Evolutionary conservation across 2,888 invertebrate genomes (phyloP).

Genomic region (Eudasyphora cyanicolor): DNA sequence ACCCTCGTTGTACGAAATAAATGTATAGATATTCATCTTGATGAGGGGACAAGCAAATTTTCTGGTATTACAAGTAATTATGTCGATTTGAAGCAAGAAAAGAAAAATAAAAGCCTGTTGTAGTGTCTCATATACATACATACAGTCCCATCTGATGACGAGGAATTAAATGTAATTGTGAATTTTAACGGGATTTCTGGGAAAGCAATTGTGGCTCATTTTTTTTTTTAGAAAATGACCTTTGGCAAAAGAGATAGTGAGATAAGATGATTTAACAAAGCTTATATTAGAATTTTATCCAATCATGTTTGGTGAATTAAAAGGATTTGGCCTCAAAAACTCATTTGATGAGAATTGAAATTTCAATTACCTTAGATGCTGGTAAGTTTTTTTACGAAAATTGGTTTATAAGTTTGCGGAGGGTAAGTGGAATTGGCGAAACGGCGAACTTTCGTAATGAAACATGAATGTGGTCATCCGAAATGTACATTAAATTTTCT

Average conservation of each 20-base stretch:
- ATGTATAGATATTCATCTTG: neutral
- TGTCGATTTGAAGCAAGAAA: neutral
- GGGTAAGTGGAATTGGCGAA: too few species aligned
- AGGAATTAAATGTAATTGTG: neutral
- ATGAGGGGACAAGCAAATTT: neutral
- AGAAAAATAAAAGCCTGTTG: neutral
- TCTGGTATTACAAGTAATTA: conserved; percentile 5
- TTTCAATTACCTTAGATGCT: too few species aligned
- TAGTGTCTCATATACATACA: neutral
- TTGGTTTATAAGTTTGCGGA: too few species aligned
- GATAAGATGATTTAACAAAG: neutral
- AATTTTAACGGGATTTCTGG: neutral
- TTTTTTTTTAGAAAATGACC: neutral
- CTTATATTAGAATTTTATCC: neutral
- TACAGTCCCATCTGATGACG: neutral
- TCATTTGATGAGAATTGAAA: too few species aligned
- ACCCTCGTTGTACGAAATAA: neutral
- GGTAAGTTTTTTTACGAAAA: too few species aligned
- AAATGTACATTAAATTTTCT: too few species aligned
- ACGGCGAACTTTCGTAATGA: too few species aligned
- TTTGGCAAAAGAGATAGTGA: neutral
- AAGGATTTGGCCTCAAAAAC: too few species aligned
- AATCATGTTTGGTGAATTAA: neutral
- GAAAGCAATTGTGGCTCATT: neutral
- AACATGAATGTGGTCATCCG: too few species aligned